A percentile compares a stretch with the other conserved stretches of the same genome.
Conservation (phyloP, 1,140 invertebrate genomes). For the Drosophila arizonae region DNA sequence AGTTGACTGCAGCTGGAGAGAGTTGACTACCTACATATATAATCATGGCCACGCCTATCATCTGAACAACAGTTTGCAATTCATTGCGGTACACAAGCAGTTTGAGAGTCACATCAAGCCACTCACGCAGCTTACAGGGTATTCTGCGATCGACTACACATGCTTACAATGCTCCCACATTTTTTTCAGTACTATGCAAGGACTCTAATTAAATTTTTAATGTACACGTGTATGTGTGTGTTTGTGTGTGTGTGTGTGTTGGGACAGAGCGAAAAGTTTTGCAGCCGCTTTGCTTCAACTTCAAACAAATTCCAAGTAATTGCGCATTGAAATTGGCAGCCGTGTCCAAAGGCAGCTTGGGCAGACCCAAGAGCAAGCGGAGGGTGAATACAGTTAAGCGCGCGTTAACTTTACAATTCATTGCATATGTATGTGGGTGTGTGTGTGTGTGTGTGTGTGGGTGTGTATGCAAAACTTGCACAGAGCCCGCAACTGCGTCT, state of each 20-base stretch:
- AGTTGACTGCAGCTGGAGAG: too few species aligned
- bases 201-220: constrained; percentile 76
- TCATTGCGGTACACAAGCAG: too few species aligned
- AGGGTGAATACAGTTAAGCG: constrained; percentile 8
- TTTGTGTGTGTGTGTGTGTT: constrained; percentile 5
- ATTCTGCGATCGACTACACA: neutral
- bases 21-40: too few species aligned
- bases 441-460: constrained; percentile 3
- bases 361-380: neutral
- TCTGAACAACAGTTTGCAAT: too few species aligned
- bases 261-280: constrained; percentile 48
- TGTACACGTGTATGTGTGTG: constrained; percentile 21
- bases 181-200: constrained; percentile 39
- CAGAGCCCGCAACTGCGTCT: constrained; percentile 3
- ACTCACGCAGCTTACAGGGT: neutral
- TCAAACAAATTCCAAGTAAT: constrained; percentile 79
- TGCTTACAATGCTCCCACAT: neutral
- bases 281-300: constrained; percentile 49
- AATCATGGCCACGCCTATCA: too few species aligned
- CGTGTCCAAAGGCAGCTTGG: neutral
- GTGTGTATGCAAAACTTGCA: neutral
- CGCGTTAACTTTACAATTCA: constrained; percentile 22
- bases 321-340: constrained; percentile 68
- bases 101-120: too few species aligned
- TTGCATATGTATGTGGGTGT: neutral